Evolutionary conservation across 2,888 invertebrate species (phyloP).

Genomic region (Drosophila suboccidentalis): DNA sequence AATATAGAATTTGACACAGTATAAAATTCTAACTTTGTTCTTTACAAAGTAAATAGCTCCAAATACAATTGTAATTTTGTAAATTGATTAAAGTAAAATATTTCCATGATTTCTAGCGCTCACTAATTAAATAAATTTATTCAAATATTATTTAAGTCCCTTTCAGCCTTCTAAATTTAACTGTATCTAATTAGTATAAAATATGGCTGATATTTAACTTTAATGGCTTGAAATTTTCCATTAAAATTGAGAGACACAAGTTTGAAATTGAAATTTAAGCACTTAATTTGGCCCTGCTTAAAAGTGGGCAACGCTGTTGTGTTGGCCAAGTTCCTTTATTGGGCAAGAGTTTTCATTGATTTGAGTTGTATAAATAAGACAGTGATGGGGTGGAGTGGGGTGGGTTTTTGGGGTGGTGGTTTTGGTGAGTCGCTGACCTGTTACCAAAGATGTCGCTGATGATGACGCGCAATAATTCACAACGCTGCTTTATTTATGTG

Average conservation of each 20-base stretch:
- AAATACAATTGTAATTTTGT: not conserved
- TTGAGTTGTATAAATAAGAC: slow-evolving; percentile 54
- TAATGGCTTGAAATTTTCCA: slow-evolving; percentile 49
- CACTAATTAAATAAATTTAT: not conserved
- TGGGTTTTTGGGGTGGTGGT: not conserved
- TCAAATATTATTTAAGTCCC: not conserved
- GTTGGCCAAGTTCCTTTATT: slow-evolving; percentile 3
- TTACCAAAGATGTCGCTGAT: slow-evolving; percentile 34
- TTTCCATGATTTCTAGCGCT: not conserved
- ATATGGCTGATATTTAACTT: slow-evolving; percentile 63
- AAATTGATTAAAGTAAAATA: not conserved
- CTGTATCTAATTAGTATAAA: slow-evolving; percentile 67
- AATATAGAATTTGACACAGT: not conserved
- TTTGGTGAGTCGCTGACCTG: slow-evolving; percentile 19
- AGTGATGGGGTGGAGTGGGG: slow-evolving; percentile 5
- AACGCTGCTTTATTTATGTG: slow-evolving; percentile 72
- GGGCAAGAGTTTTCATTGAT: slow-evolving; percentile 25
- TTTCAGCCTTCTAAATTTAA: slow-evolving; percentile 39
- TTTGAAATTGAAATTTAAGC: slow-evolving; percentile 82
- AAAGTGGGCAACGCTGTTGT: slow-evolving; percentile 1
- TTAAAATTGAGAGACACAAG: slow-evolving; percentile 57
- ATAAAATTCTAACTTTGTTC: not conserved
- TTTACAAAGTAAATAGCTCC: not conserved
- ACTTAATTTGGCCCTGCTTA: slow-evolving; percentile 62
- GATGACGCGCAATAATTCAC: slow-evolving; percentile 73